Conservation (phyloP, 2,888 invertebrate genomes). For the Diaprepes abbreviatus region DNA sequence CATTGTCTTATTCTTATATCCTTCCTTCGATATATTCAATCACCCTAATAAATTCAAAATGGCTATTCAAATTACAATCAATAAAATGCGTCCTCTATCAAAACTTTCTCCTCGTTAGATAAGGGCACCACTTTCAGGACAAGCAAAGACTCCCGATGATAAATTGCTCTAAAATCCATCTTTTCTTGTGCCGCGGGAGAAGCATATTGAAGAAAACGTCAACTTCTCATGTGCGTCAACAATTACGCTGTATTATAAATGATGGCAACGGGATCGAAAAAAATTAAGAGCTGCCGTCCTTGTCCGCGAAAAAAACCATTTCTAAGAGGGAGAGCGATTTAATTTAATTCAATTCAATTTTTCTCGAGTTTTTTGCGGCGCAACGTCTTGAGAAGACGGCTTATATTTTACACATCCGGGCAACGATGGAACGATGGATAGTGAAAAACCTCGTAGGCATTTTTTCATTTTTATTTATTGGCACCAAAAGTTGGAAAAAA, state of each 20-base stretch:
- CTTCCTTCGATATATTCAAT: no score
- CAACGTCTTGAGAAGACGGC: constrained; percentile 21
- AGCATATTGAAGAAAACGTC: constrained; percentile 50
- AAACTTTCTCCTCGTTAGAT: background rate
- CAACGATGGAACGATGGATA: constrained; percentile 11
- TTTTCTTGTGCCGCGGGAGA: constrained; percentile 42
- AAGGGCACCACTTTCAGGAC: background rate
- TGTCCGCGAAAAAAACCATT: constrained; percentile 28
- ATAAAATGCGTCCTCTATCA: no score
- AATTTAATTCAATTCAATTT: constrained; percentile 42
- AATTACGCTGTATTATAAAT: constrained; percentile 48
- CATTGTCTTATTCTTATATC: no score
- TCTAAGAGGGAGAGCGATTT: constrained; percentile 24
- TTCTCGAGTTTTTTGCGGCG: constrained; percentile 26
- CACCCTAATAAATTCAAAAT: no score
- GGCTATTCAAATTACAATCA: no score
- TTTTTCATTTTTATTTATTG: constrained; percentile 20
- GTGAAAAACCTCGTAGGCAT: constrained; percentile 1
- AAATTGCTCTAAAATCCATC: constrained; percentile 46
- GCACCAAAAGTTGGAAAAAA: background rate
- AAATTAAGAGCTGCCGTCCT: constrained; percentile 43
- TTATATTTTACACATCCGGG: constrained; percentile 18
- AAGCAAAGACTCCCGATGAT: constrained; percentile 39
- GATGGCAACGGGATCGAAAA: constrained; percentile 38
- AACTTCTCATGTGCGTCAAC: constrained; percentile 49